These are phyloP conservation scores for Scotopteryx bipunctaria DNA, from an alignment of 2,888 invertebrate genomes.

Conservation along the genomic window DNA sequence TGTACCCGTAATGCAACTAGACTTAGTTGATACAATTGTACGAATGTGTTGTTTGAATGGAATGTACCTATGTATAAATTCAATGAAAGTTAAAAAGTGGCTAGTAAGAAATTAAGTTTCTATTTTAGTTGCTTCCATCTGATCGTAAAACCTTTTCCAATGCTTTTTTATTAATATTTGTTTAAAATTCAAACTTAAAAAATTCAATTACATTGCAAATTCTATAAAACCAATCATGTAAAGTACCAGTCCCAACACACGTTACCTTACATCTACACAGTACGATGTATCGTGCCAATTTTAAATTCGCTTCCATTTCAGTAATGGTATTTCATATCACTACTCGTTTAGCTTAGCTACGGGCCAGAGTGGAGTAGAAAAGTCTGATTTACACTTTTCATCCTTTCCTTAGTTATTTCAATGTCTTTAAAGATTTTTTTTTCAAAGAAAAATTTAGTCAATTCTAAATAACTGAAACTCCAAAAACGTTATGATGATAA, in stretches of 20 bases:
- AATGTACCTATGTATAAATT: conserved; percentile 5
- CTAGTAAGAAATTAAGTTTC: too few relatives aligned
- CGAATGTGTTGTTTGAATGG: conserved; percentile 3
- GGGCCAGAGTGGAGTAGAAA: conserved; percentile 6
- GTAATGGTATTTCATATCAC: conserved; percentile 34
- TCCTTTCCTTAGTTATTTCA: too few relatives aligned
- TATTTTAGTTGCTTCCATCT: too few relatives aligned
- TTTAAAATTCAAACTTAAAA: neutral
- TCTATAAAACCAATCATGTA: conserved; percentile 10
- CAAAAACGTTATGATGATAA: too few relatives aligned
- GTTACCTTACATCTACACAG: neutral
- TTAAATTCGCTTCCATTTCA: conserved; percentile 34
- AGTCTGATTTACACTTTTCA: conserved; percentile 11
- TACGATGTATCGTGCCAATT: conserved; percentile 22
- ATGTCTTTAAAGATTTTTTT: too few relatives aligned
- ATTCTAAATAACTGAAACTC: too few relatives aligned
- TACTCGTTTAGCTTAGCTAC: conserved; percentile 20
- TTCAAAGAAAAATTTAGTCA: too few relatives aligned
- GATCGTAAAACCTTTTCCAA: too few relatives aligned
- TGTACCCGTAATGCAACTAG: conserved; percentile 40
- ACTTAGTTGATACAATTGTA: conserved; percentile 31
- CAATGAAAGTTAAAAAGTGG: neutral
- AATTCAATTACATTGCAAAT: conserved; percentile 1
- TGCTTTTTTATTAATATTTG: too few relatives aligned
- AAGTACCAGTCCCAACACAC: conserved; percentile 3